These are phyloP conservation scores for Gnatocerus cornutus DNA, from an alignment of 2,888 invertebrate genomes.

Conservation along the genomic window DNA sequence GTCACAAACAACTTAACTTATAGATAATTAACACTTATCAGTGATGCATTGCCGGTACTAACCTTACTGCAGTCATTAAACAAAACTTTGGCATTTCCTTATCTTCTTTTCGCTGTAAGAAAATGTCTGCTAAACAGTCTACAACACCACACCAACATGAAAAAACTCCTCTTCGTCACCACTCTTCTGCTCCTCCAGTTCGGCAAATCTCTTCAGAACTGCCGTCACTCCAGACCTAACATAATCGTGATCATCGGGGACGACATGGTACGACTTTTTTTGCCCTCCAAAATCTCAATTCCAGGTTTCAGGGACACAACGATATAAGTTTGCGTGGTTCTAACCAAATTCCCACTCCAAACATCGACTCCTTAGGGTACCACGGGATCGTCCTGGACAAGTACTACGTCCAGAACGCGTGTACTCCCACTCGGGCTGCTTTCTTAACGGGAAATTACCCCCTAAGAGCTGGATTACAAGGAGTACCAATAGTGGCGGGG, in stretches of 20 bases:
- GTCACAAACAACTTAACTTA: too few species aligned
- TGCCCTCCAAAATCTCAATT: too few species aligned
- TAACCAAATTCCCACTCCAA: conserved; percentile 90
- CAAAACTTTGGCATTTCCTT: too few species aligned
- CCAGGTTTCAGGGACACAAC: conserved; percentile 85
- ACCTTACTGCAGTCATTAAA: too few species aligned
- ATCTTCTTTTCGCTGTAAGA: too few species aligned
- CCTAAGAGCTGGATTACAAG: conserved; percentile 86
- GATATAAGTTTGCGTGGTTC: conserved; percentile 93
- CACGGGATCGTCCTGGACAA: conserved; percentile 88
- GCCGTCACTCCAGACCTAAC: conserved; percentile 72
- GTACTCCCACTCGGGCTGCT: conserved; percentile 89
- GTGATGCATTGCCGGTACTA: too few species aligned
- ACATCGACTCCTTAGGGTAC: conserved; percentile 90
- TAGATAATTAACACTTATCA: too few species aligned
- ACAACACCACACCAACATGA: too few species aligned
- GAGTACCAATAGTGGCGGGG: conserved; percentile 77
- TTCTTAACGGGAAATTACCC: conserved; percentile 91
- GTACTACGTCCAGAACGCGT: conserved; percentile 89
- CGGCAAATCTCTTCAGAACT: background rate
- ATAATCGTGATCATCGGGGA: conserved; percentile 88
- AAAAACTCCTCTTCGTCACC: background rate
- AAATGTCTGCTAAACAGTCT: too few species aligned
- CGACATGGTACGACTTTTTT: conserved; percentile 79
- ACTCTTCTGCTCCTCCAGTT: background rate